A percentile compares a stretch with the other conserved stretches of the same genome.
Evolutionary conservation across 2,113 vertebrate genomes (phyloP).

Genomic region (Argyrosomus japonicus): DNA sequence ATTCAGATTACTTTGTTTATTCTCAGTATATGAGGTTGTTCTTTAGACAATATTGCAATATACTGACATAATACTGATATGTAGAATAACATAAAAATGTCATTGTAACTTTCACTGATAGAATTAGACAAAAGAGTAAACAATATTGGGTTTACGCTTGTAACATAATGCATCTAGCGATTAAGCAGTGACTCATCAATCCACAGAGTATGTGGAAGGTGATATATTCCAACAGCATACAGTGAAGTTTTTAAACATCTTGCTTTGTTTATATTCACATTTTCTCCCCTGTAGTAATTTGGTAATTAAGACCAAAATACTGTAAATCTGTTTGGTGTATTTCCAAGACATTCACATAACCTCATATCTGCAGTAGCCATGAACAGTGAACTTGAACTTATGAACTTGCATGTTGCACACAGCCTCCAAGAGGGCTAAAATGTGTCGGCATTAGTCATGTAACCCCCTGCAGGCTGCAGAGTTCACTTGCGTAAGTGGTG

Average conservation of each 20-base stretch:
- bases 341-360: neutral
- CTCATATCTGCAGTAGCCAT: neutral
- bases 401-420: conserved; percentile 8
- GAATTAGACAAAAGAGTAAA: neutral
- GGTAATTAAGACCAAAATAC: neutral
- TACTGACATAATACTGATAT: no score
- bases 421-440: neutral
- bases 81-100: neutral
- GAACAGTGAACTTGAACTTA: conserved; percentile 5
- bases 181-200: conserved; percentile 15
- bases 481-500: neutral
- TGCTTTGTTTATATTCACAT: conserved; percentile 5
- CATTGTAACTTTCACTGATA: neutral
- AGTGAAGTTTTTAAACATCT: neutral
- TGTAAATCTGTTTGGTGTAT: neutral
- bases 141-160: neutral
- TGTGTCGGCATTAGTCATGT: conserved; percentile 15
- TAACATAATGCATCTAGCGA: neutral
- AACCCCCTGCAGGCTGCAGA: conserved; percentile 4
- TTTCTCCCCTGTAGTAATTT: neutral
- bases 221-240: neutral
- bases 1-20: neutral
- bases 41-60: neutral
- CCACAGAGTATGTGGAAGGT: no score
- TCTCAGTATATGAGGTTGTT: neutral